phyloP scores from a whole-genome alignment of 2,113 vertebrate species.

The Coryphaenoides rupestris region DNA sequence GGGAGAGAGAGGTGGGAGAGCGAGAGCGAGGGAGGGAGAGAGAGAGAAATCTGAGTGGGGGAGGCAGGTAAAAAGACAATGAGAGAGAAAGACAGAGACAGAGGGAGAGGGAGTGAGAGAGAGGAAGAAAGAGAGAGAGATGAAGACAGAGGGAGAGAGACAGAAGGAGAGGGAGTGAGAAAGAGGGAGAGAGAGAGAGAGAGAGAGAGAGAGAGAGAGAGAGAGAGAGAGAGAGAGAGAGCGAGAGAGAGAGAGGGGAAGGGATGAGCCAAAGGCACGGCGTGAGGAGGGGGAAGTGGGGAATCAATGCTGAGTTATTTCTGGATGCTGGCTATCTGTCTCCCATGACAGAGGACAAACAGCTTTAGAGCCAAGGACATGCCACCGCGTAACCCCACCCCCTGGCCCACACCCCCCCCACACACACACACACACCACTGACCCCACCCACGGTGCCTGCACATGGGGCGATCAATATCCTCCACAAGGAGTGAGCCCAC shows the following conservation, averaged over 20 bases:
- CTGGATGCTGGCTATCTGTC: constrained; percentile 18
- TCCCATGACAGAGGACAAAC: constrained; percentile 27
- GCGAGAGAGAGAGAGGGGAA: not conserved
- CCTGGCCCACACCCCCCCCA: not conserved
- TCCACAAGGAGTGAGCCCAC: not conserved
- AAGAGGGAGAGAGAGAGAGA: not conserved
- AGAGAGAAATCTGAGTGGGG: not conserved
- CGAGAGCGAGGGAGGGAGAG: constrained; percentile 2
- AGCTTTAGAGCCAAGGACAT: constrained; percentile 25
- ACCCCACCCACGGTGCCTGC: not conserved
- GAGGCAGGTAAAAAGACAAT: not conserved
- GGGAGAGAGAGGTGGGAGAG: not conserved
- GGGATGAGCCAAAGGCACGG: not conserved
- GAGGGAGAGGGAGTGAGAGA: not conserved
- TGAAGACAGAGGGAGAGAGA: not conserved
- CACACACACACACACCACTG: not conserved
- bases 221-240: not conserved
- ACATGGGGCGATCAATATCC: constrained; percentile 18
- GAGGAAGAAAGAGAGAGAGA: not conserved
- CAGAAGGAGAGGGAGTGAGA: not conserved
- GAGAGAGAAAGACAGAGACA: no score
- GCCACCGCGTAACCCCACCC: constrained; percentile 8
- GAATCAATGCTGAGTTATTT: constrained; percentile 36
- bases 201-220: not conserved
- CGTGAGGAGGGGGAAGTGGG: not conserved